Base-by-base conservation (phyloP, 2,888 invertebrate genomes). In the Drosophila greeni region DNA sequence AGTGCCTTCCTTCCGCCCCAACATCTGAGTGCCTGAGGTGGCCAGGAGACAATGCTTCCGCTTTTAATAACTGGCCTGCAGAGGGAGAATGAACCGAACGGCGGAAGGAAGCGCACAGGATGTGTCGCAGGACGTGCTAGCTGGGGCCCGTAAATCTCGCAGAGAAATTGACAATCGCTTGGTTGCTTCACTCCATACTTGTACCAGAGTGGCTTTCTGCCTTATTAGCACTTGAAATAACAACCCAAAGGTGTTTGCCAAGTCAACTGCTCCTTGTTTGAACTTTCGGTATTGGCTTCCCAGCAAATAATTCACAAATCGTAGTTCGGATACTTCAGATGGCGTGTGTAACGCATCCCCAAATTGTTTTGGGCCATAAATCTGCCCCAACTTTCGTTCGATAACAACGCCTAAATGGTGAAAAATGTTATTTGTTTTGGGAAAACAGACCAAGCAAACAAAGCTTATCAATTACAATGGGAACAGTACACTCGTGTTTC, bases 81-180 rank as follows among this genome's bases (percentile, higher is more conserved):
- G 26, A 31, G 40, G 23, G 12, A 33, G 14, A 20, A 37, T 16
- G 20, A 36, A 20, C 23, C 6, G 23, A 24, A 14, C 43, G 34
- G 14, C 14, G 39, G 24, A 54, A 20, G 31, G 37, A 47, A 11
- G 42, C 26, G 16, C 23, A 49, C 52, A 58, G 70, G 57, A 66
- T 75, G 64, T 60, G 67, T 55, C 40, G 49, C 36, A 55, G 76
- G 73, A 76, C 73, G 72, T 45, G 45, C 29, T 31, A 29, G 45
- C 29, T 74, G 34, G 23, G 14, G 39, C 40, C 11, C 78, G 72
- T 79, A 79, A 80, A 79, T 80, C 75, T 68, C 67, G 49, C 58
- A 69, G 65, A 70, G 66, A 75, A 78, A 76, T 71, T 72, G 79
- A 76, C 76, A 79, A 68, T 67, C 71, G 78, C 70, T 65, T 68